Evolutionary conservation across 2,113 vertebrate species (phyloP), one percentile per base, ranked within the genome.

Genomic region (Carollia perspicillata): DNA sequence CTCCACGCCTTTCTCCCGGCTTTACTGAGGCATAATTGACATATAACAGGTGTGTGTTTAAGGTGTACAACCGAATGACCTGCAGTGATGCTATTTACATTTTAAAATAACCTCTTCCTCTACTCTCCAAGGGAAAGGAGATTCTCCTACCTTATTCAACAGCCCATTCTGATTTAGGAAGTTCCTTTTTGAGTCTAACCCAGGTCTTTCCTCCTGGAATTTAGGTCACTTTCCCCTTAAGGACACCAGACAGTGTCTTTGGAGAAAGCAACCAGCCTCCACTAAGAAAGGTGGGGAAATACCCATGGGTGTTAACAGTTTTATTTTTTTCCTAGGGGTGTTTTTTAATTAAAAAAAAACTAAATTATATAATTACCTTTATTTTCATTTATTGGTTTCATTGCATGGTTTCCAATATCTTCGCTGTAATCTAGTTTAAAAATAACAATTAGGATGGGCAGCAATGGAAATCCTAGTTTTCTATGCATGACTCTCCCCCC

Each of bases 331-430:
- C 49, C 84, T 72, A 6, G 7, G 8, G 11, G 17, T 68, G 33
- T 1, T 84, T 80, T 90, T 65, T 90, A 69, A 74, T 74, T 3
- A 13, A 49, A 93, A 87, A 79, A 68, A 42, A 81, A 81, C 1
- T 26, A 89, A 55, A 74, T 75, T 33, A 89, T 30, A 74, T 89
- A 97, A 95, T 98, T 98, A 99, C 98, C 98, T 98, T 98, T 98
- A 94, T 95, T 98, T n/a, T 98, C 98, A 96, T 98, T 98, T 93
- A 98, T 28, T 92, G 98, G 58, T 95, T 98, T 98, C 94, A 97
- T 72, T 58, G 90, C 92, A 69, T 98, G 98, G 68, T 98, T 98
- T 97, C 98, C 98, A 93, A 74, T 95, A 55, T 98, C 98, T 95
- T 98, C 98, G 84, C 94, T 97, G 85, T 98, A 98, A 94, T 86